Base-by-base conservation (phyloP, 2,113 vertebrate species). In the Myiagra hebetior region DNA sequence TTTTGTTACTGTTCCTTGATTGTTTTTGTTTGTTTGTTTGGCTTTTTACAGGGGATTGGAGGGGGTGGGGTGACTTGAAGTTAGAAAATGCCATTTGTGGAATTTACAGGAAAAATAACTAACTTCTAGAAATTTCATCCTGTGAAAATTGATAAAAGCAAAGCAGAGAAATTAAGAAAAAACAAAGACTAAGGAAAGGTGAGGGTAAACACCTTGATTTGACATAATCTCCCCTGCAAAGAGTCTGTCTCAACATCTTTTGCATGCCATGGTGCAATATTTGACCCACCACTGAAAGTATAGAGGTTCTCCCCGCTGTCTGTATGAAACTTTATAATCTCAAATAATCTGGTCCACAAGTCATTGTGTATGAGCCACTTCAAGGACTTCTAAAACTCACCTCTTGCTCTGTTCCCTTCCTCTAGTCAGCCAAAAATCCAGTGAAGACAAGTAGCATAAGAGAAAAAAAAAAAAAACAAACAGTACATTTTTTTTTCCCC, bases 11-110 rank as follows among this genome's bases (percentile, higher is more conserved):
- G 10, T 3, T 42, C 14, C 15, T 42, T 53, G 12, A 2, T 37
- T 37, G 3, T 42, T 42, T 31, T 42, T 46, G 6, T 17, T 46
- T n/a, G 63, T 35, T 50, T 52, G 3, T n/a, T 63, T 63, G 7
- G 9, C 9, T 76, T 67, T 75, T 56, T 5, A 4, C 0, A 0
- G 3, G 11, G 6, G 1, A 1, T 11, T 35, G 20, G 13, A 35
- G 10, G 7, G 7, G 1, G 1, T 35, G 7, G 6, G 20, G 1
- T 1, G 6, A 20, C 11, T 55, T 30, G 16, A 12, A 24, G 9
- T 42, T 47, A 39, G 9, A 79, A 90, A 55, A 9, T 42, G 5
- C 2, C 10, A 42, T 76, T 39, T 85, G 3, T 57, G 9, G 16
- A 77, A 86, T 55, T 76, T 72, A 4, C 20, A 44, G 50, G 24